Evolutionary conservation across 1,140 invertebrate genomes (phyloP), one percentile per base, ranked within the genome.

Genomic region (Apis cerana): DNA sequence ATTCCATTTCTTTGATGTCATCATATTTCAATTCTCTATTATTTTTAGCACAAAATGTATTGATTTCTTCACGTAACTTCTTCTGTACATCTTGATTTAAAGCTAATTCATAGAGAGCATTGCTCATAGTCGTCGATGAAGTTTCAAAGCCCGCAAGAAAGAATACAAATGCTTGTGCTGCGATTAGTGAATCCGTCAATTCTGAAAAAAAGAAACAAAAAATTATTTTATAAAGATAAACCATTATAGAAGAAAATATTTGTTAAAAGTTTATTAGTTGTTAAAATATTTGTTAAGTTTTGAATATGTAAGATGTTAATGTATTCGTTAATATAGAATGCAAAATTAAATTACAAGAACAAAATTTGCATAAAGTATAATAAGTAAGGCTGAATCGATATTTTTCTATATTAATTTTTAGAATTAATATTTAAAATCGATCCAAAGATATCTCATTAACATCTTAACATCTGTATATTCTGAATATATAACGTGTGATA

Each of bases 141-240:
- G 96, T 96, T 81, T 96, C 95, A 77, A 94, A 96, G 52, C 95
- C 95, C 58, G 95, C 95, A 9, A 94, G 15, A 61, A 95, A 91
- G 62, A 95, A 94, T 10, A 94, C 54, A 33, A 94, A 89, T 0
- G 91, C 88, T 75, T 94, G 92, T 0, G 92, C 92, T 7, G 89
- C 80, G 0, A 91, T 33, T 0, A 91, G 61, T 0, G 70, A 78
- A 15, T 92, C 89, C 1, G 89, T 92, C 12, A 92, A 52, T 72
- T 90, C 91, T 92, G 62, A 58, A 88, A 85, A 50, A 12, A 27
- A n/a, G 2, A 72, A 23, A 65, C 33, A 7, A 43, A 43, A 5
- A 43, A 7, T 43, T 43, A 43, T 5, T 43, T 7, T 43, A n/a
- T 43, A 43, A 43, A 43, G 33, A 43, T 43, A 43, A 43, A 43